phyloP scores from a whole-genome alignment of 2,113 vertebrate species.

The Probosciger aterrimus region DNA sequence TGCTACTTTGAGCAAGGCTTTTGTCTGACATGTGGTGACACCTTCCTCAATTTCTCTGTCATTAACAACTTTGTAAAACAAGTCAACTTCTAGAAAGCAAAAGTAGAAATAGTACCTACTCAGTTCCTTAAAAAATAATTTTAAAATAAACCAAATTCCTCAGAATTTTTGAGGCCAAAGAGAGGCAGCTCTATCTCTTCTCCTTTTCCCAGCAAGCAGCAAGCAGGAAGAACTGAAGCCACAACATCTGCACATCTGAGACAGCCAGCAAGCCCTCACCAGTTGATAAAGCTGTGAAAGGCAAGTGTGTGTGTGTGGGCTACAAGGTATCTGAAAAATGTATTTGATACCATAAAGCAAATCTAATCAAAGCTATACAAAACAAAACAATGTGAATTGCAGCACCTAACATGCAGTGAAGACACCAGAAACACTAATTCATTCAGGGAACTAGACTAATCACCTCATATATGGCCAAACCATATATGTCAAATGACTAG shows the following conservation, averaged over 20 bases:
- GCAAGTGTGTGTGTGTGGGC: accelerated
- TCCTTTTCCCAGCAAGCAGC: not conserved
- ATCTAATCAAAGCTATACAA: not conserved
- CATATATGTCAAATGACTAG: not conserved
- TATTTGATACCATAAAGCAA: not conserved
- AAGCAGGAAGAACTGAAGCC: not conserved
- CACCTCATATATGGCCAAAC: not conserved
- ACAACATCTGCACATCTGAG: not conserved
- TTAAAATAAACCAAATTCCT: not conserved
- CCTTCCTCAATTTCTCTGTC: not conserved
- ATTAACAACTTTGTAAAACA: not conserved
- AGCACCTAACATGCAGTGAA: not conserved
- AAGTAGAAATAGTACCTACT: not conserved
- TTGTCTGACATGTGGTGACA: not conserved
- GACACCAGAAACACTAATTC: not conserved
- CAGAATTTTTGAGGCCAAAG: not conserved
- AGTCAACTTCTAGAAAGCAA: not conserved
- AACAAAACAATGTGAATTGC: not conserved
- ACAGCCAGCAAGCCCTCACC: not conserved
- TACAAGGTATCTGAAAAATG: not conserved
- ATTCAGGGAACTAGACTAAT: not conserved
- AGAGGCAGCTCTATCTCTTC: not conserved
- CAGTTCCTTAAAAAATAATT: not conserved
- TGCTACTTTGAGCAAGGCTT: not conserved
- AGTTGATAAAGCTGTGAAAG: not conserved